These are phyloP conservation scores for Panthera uncia DNA, from an alignment of 2,113 vertebrate genomes.

Conservation along the genomic window DNA sequence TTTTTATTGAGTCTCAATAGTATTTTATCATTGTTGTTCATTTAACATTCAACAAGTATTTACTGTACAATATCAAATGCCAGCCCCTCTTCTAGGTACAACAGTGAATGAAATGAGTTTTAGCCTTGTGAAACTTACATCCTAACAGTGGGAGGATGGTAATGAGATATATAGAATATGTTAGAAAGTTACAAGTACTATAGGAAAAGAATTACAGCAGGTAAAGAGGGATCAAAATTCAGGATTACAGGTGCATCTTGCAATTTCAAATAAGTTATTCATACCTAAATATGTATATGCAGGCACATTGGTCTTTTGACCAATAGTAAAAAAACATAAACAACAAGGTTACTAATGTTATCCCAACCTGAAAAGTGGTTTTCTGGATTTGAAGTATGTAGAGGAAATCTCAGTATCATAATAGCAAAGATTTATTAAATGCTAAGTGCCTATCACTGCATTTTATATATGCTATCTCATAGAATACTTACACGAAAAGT, in stretches of 20 bases:
- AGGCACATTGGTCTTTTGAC: background rate
- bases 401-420: background rate
- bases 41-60: background rate
- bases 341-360: background rate
- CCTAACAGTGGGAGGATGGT: background rate
- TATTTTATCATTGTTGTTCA: background rate
- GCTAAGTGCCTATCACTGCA: background rate
- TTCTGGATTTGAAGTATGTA: background rate
- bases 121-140: background rate
- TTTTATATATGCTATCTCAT: background rate
- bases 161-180: background rate
- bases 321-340: background rate
- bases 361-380: background rate
- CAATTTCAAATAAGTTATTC: background rate
- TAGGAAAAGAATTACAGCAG: background rate
- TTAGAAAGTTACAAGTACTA: background rate
- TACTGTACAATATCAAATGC: background rate
- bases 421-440: conserved; percentile 2
- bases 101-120: background rate
- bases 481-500: background rate
- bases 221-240: background rate
- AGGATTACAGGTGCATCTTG: background rate
- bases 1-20: background rate
- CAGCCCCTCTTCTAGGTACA: background rate
- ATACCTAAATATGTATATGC: background rate